Evolutionary conservation across 1,140 invertebrate species (phyloP).

Genomic region (Oreohelix idahoensis): DNA sequence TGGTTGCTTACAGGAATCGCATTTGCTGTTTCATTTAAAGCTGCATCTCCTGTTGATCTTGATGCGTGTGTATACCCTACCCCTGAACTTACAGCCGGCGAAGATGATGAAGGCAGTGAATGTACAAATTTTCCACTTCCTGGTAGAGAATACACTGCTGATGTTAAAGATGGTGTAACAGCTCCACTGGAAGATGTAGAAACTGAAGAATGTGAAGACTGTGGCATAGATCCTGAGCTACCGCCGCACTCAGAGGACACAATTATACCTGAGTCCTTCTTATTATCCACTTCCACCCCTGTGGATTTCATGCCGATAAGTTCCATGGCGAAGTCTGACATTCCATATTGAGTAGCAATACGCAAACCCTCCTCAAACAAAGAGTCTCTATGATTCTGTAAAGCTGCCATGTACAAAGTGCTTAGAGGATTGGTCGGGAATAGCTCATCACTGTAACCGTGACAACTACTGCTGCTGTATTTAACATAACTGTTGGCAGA

Average conservation of each 20-base stretch:
- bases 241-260: not conserved
- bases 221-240: not conserved
- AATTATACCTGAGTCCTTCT: not conserved
- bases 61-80: not conserved
- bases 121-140: not conserved
- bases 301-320: slow-evolving; percentile 57
- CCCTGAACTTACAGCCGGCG: not conserved
- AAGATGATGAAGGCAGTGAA: not conserved
- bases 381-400: slow-evolving; percentile 55
- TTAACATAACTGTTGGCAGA: not conserved
- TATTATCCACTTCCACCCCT: not conserved
- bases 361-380: slow-evolving; percentile 70
- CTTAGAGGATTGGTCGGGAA: slow-evolving; percentile 35
- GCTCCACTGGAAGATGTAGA: not conserved
- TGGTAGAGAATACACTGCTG: not conserved
- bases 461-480: not conserved
- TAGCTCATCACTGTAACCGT: not conserved
- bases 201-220: not conserved
- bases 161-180: not conserved
- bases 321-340: slow-evolving; percentile 69
- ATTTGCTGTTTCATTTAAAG: not conserved
- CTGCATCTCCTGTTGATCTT: not conserved
- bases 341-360: slow-evolving; percentile 71
- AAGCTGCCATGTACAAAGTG: slow-evolving; percentile 42
- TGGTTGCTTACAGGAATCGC: not conserved